A percentile compares a stretch with the other conserved stretches of the same genome.
phyloP scores from a whole-genome alignment of 2,888 invertebrate species.

The Andrena bicolor region DNA sequence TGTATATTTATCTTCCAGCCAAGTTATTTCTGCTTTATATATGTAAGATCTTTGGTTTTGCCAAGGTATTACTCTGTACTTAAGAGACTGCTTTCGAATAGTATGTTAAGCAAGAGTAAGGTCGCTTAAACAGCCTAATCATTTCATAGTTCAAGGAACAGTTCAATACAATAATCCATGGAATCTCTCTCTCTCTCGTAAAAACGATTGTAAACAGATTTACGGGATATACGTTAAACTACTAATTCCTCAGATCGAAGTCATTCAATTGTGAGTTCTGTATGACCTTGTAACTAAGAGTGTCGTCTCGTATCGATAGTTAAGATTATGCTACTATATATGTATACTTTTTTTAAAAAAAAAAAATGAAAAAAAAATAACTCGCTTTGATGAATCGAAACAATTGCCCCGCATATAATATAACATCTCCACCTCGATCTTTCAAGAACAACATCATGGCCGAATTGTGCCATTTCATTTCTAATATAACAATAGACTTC shows the following conservation, averaged over 20 bases:
- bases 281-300: conserved; percentile 66
- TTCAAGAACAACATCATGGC: conserved; percentile 59
- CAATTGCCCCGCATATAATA: conserved; percentile 34
- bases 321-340: conserved; percentile 51
- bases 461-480: conserved; percentile 60
- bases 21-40: conserved; percentile 66
- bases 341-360: background rate
- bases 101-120: conserved; percentile 56
- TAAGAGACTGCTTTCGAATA: conserved; percentile 50
- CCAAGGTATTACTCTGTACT: conserved; percentile 71
- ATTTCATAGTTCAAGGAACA: conserved; percentile 72
- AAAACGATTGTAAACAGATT: conserved; percentile 43
- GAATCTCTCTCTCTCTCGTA: conserved; percentile 35
- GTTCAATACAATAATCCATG: conserved; percentile 62
- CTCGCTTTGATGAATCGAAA: conserved; percentile 48
- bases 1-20: conserved; percentile 68
- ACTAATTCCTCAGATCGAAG: conserved; percentile 53
- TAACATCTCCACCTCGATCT: conserved; percentile 43
- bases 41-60: conserved; percentile 77
- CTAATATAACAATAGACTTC: conserved; percentile 66
- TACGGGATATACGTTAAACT: conserved; percentile 23
- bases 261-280: conserved; percentile 70
- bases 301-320: conserved; percentile 40
- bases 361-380: conserved; percentile 16
- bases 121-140: conserved; percentile 67